phyloP scores from a whole-genome alignment of 1,140 invertebrate species.

The Elysia chlorotica region DNA sequence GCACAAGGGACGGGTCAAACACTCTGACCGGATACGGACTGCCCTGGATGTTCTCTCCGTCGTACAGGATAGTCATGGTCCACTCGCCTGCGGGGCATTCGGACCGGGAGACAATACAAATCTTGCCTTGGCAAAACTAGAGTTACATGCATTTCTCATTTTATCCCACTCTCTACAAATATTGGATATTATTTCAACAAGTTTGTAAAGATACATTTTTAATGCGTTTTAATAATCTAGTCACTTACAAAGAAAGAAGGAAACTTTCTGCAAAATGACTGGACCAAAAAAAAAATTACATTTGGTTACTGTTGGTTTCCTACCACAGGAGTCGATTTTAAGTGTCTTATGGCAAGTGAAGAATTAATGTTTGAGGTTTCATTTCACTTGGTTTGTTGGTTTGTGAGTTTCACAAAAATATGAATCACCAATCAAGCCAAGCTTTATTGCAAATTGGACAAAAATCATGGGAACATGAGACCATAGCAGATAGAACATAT shows the following conservation, averaged over 20 bases:
- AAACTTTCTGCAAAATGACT: too few relatives aligned
- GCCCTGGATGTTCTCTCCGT: constrained; percentile 93
- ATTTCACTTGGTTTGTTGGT: too few relatives aligned
- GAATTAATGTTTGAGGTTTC: too few relatives aligned
- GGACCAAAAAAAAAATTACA: too few relatives aligned
- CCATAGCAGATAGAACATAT: too few relatives aligned
- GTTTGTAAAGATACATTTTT: neutral
- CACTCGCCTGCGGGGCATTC: constrained; percentile 73
- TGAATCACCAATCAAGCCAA: too few relatives aligned
- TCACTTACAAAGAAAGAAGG: neutral
- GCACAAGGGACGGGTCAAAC: constrained; percentile 54
- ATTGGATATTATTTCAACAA: neutral
- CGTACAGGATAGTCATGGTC: constrained; percentile 94
- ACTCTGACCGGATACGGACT: constrained; percentile 58
- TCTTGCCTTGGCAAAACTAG: neutral
- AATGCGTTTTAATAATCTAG: neutral
- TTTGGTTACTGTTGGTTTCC: too few relatives aligned
- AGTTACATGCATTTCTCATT: neutral
- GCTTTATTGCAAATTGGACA: too few relatives aligned
- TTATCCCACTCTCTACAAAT: neutral
- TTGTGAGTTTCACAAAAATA: too few relatives aligned
- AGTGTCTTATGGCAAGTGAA: too few relatives aligned
- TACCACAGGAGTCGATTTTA: too few relatives aligned
- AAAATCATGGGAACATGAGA: too few relatives aligned
- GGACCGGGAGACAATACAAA: neutral